Conservation (phyloP, 2,888 invertebrate genomes). For the Tinea pellionella region DNA sequence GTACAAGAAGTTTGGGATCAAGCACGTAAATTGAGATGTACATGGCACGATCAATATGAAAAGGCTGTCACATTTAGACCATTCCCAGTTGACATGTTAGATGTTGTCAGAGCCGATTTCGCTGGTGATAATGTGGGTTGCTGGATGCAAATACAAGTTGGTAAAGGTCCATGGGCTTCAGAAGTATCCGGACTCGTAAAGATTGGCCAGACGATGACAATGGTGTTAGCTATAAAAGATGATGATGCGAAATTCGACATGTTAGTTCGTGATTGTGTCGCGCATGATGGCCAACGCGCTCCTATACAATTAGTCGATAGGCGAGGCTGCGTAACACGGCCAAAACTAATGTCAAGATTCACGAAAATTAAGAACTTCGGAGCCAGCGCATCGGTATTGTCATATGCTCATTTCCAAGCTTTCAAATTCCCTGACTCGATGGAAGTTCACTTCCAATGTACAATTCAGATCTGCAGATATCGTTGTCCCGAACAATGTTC, state of each 20-base stretch:
- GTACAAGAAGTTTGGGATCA: slow-evolving; percentile 97
- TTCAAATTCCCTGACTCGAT: slow-evolving; percentile 97
- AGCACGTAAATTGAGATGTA: slow-evolving; percentile 90
- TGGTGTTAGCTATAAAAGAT: slow-evolving; percentile 95
- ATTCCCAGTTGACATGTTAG: slow-evolving; percentile 95
- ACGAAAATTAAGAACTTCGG: slow-evolving; percentile 96
- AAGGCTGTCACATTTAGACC: slow-evolving; percentile 95
- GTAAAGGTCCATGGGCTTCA: slow-evolving; percentile 95
- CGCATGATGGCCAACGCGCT: slow-evolving; percentile 93
- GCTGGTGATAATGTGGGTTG: slow-evolving; percentile 96
- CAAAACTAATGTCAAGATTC: slow-evolving; percentile 92
- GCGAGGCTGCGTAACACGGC: slow-evolving; percentile 90
- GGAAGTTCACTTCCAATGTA: slow-evolving; percentile 97
- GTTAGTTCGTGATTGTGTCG: slow-evolving; percentile 93
- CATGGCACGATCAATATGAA: slow-evolving; percentile 96
- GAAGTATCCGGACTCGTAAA: slow-evolving; percentile 94
- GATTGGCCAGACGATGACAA: slow-evolving; percentile 96
- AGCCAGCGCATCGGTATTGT: slow-evolving; percentile 89
- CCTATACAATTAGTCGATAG: slow-evolving; percentile 94
- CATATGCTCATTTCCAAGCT: slow-evolving; percentile 94
- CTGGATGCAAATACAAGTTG: slow-evolving; percentile 98
- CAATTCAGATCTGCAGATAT: slow-evolving; percentile 92
- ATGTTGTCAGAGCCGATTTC: slow-evolving; percentile 94
- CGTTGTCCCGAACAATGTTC: slow-evolving; percentile 94
- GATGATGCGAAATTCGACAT: slow-evolving; percentile 96